Evolutionary conservation across 2,113 vertebrate genomes (phyloP).

Genomic region (Petrocephalus microphthalmus): DNA sequence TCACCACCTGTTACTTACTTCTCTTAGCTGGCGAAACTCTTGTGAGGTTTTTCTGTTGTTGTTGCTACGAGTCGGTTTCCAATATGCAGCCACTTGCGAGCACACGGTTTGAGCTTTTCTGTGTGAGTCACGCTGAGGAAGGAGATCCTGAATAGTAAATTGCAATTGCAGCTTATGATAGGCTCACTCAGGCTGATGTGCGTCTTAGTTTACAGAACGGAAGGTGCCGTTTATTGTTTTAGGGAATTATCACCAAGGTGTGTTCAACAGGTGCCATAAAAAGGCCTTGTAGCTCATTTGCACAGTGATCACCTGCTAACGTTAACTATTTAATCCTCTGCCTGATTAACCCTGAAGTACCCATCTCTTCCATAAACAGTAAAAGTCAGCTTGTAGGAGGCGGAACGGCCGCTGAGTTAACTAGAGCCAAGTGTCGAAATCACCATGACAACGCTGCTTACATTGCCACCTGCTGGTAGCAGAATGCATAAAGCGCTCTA

Average conservation of each 20-base stretch:
- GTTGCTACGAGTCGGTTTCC: neutral
- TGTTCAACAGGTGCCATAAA: neutral
- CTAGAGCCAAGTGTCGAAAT: neutral
- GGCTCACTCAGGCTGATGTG: neutral
- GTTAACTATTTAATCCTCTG: slow-evolving; percentile 18
- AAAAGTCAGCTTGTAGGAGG: slow-evolving; percentile 26
- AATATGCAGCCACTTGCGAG: neutral
- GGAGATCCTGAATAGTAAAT: neutral
- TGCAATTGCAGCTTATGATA: neutral
- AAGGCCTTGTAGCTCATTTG: slow-evolving; percentile 14
- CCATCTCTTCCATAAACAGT: neutral
- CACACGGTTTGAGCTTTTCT: neutral
- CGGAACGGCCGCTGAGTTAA: neutral
- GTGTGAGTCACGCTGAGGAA: neutral
- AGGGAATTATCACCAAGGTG: neutral
- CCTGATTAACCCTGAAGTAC: slow-evolving; percentile 24
- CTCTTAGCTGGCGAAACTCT: neutral
- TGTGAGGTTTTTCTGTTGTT: neutral
- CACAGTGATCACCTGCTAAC: neutral
- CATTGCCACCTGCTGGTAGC: slow-evolving; percentile 36
- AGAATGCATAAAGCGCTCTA: slow-evolving; percentile 21
- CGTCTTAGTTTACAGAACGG: neutral
- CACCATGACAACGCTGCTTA: slow-evolving; percentile 2
- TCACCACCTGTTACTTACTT: slow-evolving; percentile 16
- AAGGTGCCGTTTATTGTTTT: neutral